Conservation (phyloP, 2,113 vertebrate genomes). For the Carollia perspicillata region DNA sequence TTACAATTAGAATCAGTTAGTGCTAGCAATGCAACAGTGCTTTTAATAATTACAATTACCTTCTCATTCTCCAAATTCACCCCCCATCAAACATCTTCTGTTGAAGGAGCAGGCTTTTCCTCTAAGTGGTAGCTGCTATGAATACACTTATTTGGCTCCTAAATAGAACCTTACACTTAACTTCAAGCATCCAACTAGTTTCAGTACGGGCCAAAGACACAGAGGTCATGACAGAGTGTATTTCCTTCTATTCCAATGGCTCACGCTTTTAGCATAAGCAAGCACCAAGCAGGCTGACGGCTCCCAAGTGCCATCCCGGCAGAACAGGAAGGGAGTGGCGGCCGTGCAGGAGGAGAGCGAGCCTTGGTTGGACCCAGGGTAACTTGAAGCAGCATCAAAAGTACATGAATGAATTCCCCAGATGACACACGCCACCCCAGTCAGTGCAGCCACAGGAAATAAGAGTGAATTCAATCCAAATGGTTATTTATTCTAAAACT, state of each 20-base stretch:
- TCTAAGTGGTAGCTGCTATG: neutral
- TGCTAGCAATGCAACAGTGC: neutral
- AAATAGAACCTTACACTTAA: neutral
- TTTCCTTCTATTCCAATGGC: neutral
- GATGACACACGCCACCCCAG: slow-evolving; percentile 24
- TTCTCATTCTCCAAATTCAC: neutral
- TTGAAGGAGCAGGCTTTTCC: neutral
- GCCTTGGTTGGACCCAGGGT: neutral
- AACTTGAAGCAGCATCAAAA: neutral
- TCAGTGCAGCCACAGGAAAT: slow-evolving; percentile 64
- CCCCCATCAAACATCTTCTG: neutral
- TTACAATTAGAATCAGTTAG: neutral
- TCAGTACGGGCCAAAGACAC: neutral
- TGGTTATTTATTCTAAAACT: slow-evolving; percentile 79
- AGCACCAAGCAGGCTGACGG: neutral
- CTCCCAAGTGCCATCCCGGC: neutral
- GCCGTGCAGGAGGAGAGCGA: neutral
- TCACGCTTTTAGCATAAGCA: neutral
- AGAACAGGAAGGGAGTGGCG: neutral
- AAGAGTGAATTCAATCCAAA: slow-evolving; percentile 70
- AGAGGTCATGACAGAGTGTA: neutral
- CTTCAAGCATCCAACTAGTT: neutral
- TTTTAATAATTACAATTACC: neutral
- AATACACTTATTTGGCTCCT: neutral
- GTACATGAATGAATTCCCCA: neutral